Base-by-base conservation (phyloP, 2,113 vertebrate genomes). In the Desmodus rotundus region DNA sequence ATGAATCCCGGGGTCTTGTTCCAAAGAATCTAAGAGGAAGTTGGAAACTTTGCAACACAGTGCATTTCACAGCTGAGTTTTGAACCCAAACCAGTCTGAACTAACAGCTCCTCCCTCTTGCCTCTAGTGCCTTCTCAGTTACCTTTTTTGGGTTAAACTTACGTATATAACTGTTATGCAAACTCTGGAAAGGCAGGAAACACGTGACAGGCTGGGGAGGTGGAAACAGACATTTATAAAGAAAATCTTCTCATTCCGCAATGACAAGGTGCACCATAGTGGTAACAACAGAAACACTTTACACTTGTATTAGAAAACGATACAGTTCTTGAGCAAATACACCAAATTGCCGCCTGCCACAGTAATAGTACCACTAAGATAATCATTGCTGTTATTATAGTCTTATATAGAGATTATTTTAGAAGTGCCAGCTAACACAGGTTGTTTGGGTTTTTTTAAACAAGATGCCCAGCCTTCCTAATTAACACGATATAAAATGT, bases 131-230 rank as follows among this genome's bases (percentile, higher is more conserved):
- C 45, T 96, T 70, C 68, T 38, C 14, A 50, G 63, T 80, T 41
- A 72, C 58, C 28, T 81, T 81, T 58, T 63, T 20, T n/a, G 67
- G 65, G 82, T 61, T 93, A 81, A 85, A 96, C 96, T 97, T 97
- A 98, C 96, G 63, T 96, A 86, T 95, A 84, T 96, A 94, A 97
- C 98, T 98, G 76, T 98, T 98, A 95, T 98, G 97, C 1, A 98
- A 72, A 20, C 89, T 98, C 96, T 98, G 98, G 95, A 97, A 98
- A 93, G 36, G 97, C 97, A 70, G 98, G 96, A 52, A 96, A 85
- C 68, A 97, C n/a, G 77, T 93, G 97, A 93, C 98, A 98, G 28
- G 94, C 97, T 98, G 94, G 41, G 2, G 36, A 65, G 31, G 36
- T 10, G 96, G 98, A 38, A 81, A 94, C 87, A 61, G 41, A 93